A percentile compares a stretch with the other conserved stretches of the same genome.
Conservation (phyloP, 2,888 invertebrate genomes). For the Rhingia rostrata region DNA sequence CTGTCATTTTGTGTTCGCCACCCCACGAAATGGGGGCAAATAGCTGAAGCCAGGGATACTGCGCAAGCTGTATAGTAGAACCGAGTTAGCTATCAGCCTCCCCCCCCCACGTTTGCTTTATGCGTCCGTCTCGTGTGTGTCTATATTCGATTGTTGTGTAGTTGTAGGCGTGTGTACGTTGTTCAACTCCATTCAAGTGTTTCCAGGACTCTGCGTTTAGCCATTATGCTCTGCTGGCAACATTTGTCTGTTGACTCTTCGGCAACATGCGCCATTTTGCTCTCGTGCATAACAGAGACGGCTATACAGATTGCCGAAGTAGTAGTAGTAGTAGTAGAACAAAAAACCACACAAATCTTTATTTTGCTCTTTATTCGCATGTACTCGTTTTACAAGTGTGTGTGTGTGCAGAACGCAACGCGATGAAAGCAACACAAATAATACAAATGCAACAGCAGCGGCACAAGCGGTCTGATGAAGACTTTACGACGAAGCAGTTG, state of each 20-base stretch:
- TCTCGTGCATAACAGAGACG: constrained; percentile 25
- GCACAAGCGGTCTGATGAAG: not conserved
- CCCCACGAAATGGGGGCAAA: constrained; percentile 28
- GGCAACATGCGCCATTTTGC: constrained; percentile 63
- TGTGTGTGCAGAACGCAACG: constrained; percentile 18
- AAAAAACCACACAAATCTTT: constrained; percentile 38
- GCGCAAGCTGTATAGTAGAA: not conserved
- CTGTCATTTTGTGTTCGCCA: constrained; percentile 45
- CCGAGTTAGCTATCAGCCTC: not conserved
- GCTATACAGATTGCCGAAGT: constrained; percentile 10
- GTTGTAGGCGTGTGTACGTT: constrained; percentile 11
- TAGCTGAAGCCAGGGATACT: constrained; percentile 16
- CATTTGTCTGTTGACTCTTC: constrained; percentile 56
- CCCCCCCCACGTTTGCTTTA: not conserved
- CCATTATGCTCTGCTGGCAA: constrained; percentile 17
- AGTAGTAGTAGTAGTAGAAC: constrained; percentile 28
- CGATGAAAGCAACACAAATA: constrained; percentile 59
- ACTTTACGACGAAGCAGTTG: not conserved
- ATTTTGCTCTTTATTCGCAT: constrained; percentile 48
- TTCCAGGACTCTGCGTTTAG: constrained; percentile 37
- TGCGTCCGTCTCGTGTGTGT: constrained; percentile 1
- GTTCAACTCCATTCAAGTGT: constrained; percentile 54
- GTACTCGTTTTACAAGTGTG: not conserved
- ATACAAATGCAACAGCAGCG: constrained; percentile 45
- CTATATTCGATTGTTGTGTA: not conserved